These are phyloP conservation scores for Rotaria macrura DNA, from an alignment of 2,888 invertebrate genomes.

Conservation along the genomic window DNA sequence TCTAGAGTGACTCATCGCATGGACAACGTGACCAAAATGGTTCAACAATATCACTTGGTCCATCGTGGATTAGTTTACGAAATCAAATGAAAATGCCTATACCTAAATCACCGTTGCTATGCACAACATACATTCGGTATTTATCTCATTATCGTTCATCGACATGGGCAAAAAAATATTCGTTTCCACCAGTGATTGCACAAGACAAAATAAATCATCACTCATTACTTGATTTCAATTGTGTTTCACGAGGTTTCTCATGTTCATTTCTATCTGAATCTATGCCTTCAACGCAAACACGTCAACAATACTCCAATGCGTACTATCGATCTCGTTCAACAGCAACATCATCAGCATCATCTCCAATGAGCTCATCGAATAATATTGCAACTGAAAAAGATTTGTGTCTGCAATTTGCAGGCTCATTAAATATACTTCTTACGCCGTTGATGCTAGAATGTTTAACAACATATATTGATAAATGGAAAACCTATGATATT, in stretches of 20 bases:
- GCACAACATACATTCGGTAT: not conserved
- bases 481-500: not conserved
- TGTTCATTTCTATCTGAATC: not conserved
- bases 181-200: not conserved
- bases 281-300: not conserved
- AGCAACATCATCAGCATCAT: not conserved
- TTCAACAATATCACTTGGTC: too few relatives aligned
- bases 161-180: not conserved
- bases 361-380: not conserved
- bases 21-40: not conserved
- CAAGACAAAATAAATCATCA: not conserved
- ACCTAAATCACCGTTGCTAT: not conserved
- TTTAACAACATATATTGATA: not conserved
- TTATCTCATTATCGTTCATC: conserved; percentile 2
- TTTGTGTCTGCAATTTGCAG: not conserved
- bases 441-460: not conserved
- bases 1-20: not conserved
- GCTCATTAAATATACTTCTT: not conserved
- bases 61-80: not conserved
- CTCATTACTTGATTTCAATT: not conserved
- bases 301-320: not conserved
- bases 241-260: not conserved
- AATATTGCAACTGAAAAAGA: not conserved
- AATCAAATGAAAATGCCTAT: conserved; percentile 8
- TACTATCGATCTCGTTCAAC: too few relatives aligned